Evolutionary conservation across 2,113 vertebrate species (phyloP).

Genomic region (Fregetta grallaria): DNA sequence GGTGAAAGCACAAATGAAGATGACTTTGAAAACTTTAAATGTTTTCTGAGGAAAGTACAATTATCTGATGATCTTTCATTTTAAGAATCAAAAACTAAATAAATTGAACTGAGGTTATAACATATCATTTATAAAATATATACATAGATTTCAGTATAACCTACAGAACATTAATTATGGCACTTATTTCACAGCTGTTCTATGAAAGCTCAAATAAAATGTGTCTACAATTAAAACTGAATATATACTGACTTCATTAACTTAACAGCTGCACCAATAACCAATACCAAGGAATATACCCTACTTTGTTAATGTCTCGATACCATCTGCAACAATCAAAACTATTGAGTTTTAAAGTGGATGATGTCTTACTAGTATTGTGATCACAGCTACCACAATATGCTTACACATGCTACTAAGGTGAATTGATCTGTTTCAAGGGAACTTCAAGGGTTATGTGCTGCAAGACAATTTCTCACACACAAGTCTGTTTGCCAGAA

Average conservation of each 20-base stretch:
- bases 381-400: background rate
- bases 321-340: slow-evolving; percentile 42
- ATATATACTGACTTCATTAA: slow-evolving; percentile 69
- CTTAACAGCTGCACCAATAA: slow-evolving; percentile 69
- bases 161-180: slow-evolving; percentile 39
- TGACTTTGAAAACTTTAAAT: background rate
- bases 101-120: background rate
- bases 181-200: slow-evolving; percentile 57
- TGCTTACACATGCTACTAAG: background rate
- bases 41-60: background rate
- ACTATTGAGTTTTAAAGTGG: background rate
- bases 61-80: background rate
- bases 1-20: background rate
- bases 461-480: background rate
- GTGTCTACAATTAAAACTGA: slow-evolving; percentile 60
- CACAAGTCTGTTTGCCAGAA: background rate
- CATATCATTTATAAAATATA: background rate
- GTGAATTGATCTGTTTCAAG: background rate
- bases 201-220: slow-evolving; percentile 64
- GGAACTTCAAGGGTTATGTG: background rate
- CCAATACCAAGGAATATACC: slow-evolving; percentile 17
- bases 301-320: slow-evolving; percentile 39
- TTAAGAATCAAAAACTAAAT: background rate
- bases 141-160: slow-evolving; percentile 19
- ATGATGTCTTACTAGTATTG: background rate